Conservation (phyloP, 2,888 invertebrate genomes). For the Yponomeuta plumbellus region DNA sequence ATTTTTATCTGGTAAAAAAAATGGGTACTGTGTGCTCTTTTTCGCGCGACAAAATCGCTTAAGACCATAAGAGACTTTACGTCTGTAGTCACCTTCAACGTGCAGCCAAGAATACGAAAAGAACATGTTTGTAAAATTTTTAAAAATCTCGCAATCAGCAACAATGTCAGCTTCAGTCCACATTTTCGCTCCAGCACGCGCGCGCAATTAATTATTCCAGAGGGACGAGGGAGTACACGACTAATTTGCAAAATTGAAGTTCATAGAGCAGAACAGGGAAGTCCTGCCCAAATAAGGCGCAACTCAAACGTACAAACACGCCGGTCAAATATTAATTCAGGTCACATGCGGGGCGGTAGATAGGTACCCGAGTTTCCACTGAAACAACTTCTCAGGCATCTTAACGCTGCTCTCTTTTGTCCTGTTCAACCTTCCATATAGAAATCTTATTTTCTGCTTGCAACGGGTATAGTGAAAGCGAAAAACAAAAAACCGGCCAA, state of each 20-base stretch:
- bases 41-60: too few species aligned
- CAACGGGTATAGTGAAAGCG: too few species aligned
- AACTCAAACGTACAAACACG: slow-evolving; percentile 34
- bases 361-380: slow-evolving; percentile 63
- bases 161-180: neutral
- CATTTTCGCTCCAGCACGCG: neutral
- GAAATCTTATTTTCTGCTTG: too few species aligned
- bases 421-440: too few species aligned
- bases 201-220: slow-evolving; percentile 18
- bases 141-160: neutral
- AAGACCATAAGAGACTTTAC: too few species aligned
- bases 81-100: too few species aligned
- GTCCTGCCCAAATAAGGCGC: slow-evolving; percentile 54
- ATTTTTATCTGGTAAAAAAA: too few species aligned
- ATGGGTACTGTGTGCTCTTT: too few species aligned
- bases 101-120: too few species aligned
- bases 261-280: slow-evolving; percentile 53
- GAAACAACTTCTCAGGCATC: slow-evolving; percentile 62
- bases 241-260: slow-evolving; percentile 52
- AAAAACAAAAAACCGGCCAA: too few species aligned
- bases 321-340: slow-evolving; percentile 70
- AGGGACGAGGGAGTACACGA: slow-evolving; percentile 23
- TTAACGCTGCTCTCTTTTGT: too few species aligned
- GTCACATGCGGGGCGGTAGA: slow-evolving; percentile 62
- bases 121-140: neutral